Evolutionary conservation across 2,888 invertebrate species (phyloP).

Genomic region (Mesorhabditis spiculigera): DNA sequence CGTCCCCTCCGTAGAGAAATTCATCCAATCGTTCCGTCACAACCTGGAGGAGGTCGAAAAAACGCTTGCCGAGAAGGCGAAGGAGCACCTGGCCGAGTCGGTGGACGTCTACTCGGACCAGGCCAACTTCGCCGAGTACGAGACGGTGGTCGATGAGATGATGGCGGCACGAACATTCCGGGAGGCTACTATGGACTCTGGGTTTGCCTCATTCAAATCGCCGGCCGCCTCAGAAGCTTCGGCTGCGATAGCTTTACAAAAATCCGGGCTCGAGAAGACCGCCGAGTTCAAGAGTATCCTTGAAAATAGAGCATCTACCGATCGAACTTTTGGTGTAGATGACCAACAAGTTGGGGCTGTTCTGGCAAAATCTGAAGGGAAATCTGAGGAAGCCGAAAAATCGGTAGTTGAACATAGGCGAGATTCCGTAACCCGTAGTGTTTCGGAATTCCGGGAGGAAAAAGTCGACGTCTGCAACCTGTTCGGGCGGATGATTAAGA

Average conservation of each 20-base stretch:
- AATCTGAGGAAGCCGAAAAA: background rate
- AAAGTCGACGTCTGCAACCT: slow-evolving; percentile 31
- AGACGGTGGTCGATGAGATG: background rate
- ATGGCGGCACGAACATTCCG: background rate
- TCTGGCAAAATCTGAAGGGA: background rate
- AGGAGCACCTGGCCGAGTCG: background rate
- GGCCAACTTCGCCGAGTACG: background rate
- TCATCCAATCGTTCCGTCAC: slow-evolving; percentile 4
- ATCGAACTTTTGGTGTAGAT: slow-evolving; percentile 29
- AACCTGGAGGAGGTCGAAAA: slow-evolving; percentile 33
- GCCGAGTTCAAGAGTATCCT: background rate
- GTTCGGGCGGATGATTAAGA: slow-evolving; percentile 35
- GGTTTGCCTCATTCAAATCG: background rate
- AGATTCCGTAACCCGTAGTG: background rate
- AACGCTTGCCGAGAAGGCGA: slow-evolving; percentile 27
- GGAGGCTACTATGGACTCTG: background rate
- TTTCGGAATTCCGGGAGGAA: slow-evolving; percentile 33
- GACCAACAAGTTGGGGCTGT: background rate
- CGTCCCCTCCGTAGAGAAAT: slow-evolving; percentile 14
- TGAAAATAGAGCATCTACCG: background rate
- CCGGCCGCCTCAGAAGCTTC: background rate
- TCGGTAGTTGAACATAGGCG: no score
- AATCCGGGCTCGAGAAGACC: background rate
- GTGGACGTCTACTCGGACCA: no score
- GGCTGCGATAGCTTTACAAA: background rate